Conservation (phyloP, 2,888 invertebrate genomes). For the Diarsia brunnea region DNA sequence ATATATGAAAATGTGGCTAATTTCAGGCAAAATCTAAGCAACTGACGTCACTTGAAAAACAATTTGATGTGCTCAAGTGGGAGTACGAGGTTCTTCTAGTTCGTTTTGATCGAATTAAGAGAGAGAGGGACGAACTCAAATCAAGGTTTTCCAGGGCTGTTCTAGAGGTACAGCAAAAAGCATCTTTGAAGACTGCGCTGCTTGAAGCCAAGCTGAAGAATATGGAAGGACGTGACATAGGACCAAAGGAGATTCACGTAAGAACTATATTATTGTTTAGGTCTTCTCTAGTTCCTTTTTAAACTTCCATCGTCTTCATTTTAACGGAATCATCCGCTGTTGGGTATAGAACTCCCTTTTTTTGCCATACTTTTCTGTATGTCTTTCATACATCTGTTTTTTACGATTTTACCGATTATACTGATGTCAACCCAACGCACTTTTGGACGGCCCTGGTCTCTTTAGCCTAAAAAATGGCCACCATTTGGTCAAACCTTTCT, state of each 20-base stretch:
- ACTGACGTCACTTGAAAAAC: slow-evolving; percentile 85
- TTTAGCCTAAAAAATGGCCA: background rate
- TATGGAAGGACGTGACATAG: slow-evolving; percentile 92
- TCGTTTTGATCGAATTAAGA: slow-evolving; percentile 94
- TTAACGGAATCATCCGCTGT: background rate
- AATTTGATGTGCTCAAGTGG: slow-evolving; percentile 92
- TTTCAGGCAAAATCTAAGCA: slow-evolving; percentile 91
- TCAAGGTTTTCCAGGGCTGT: slow-evolving; percentile 95
- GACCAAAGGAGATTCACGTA: slow-evolving; percentile 91
- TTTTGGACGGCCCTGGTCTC: background rate
- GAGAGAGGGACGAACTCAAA: slow-evolving; percentile 95
- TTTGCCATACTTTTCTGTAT: background rate
- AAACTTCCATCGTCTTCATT: background rate
- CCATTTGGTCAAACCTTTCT: background rate
- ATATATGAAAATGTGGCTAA: no score
- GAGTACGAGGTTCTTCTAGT: slow-evolving; percentile 93
- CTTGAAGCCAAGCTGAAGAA: slow-evolving; percentile 94
- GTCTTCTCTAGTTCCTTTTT: background rate
- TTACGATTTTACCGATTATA: background rate
- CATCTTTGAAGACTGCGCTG: slow-evolving; percentile 95
- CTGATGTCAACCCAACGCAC: background rate
- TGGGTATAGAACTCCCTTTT: background rate
- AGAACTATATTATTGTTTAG: slow-evolving; percentile 15
- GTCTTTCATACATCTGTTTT: background rate
- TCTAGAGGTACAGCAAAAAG: slow-evolving; percentile 96